Base-by-base conservation (phyloP, 2,888 invertebrate species). In the Plebejus melissa region DNA sequence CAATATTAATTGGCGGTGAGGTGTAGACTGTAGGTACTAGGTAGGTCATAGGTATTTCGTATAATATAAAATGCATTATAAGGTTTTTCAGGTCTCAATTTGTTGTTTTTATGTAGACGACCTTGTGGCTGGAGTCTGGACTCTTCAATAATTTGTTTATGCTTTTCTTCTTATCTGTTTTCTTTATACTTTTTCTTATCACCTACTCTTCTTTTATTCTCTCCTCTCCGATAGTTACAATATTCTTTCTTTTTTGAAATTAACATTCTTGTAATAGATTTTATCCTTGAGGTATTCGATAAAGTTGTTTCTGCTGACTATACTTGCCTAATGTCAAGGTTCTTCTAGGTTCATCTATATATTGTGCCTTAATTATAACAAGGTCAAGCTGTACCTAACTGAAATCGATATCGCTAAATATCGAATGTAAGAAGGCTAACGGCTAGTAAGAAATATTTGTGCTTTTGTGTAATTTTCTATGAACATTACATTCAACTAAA, bases 1-100 rank as follows among this genome's bases (percentile, higher is more conserved):
- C 76, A 76, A 77, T 77, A 77, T 77, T 76, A 77, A 76, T 72
- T 76, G 77, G 77, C 74, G 76, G 65, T 22, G 6, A 76, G 76
- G 75, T 77, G 76, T 77, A 75, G 74, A 75, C 70, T 77, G 76
- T 77, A 75, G 74, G 76, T 72, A 32, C 32, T 32, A 32, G 32
- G 32, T 32, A 32, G 32, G 32, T 32, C 32, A 32, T 2, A 36
- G 58, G 74, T 72, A 76, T 69, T 77, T 76, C 75, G 76, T 76
- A 78, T 79, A 65, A 16, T 16, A 16, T 11, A 46, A 9, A 65
- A 0, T 58, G n/a, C 7, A 50, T 41, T 11, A 50, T 1, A 50
- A 13, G 2, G 9, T 50, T 50, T 50, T 50, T 7, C 13, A 3
- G 11, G 13, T 46, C 11, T 13, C 7, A 46, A 9, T 54, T 16